A percentile compares a stretch with the other conserved stretches of the same genome.
These are phyloP conservation scores for Kradibia gibbosae DNA, from an alignment of 1,140 invertebrate species.

Conservation along the genomic window DNA sequence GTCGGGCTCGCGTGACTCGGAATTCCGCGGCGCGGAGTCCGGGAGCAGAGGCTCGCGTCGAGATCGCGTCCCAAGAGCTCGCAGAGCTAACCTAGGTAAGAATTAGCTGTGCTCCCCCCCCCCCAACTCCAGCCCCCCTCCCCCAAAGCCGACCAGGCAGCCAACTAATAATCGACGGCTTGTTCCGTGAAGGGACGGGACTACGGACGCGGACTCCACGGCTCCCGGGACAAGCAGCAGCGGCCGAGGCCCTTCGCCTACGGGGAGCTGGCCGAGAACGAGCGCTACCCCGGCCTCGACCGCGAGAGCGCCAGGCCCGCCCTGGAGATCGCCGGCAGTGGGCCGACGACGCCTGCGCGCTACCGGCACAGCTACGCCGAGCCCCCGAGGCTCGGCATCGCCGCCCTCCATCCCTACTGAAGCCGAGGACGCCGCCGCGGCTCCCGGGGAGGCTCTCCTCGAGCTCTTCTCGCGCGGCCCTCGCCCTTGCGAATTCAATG, in stretches of 20 bases:
- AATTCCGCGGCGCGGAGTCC: too few relatives aligned
- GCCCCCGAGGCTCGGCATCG: conserved; percentile 71
- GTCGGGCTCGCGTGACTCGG: too few relatives aligned
- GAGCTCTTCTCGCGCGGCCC: too few relatives aligned
- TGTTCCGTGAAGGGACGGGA: conserved; percentile 46
- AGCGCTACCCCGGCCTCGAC: conserved; percentile 74
- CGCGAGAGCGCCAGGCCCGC: conserved; percentile 73
- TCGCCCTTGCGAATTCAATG: neutral
- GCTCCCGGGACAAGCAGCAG: conserved; percentile 45
- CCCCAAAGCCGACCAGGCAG: too few relatives aligned
- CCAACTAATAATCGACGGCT: too few relatives aligned
- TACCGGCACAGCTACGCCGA: conserved; percentile 75
- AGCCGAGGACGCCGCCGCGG: neutral
- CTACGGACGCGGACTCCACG: conserved; percentile 25
- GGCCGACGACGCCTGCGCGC: conserved; percentile 66
- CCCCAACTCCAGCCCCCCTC: too few relatives aligned
- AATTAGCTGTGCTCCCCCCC: too few relatives aligned
- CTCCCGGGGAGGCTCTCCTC: too few relatives aligned
- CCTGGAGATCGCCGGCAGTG: conserved; percentile 66
- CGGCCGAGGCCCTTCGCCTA: conserved; percentile 66
- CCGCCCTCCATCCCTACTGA: conserved; percentile 74
- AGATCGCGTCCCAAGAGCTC: too few relatives aligned
- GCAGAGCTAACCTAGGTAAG: too few relatives aligned
- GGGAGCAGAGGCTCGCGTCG: too few relatives aligned
- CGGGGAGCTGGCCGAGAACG: conserved; percentile 73